Base-by-base conservation (phyloP, 2,797 vertebrate genomes). In the Luscinia megarhynchos region DNA sequence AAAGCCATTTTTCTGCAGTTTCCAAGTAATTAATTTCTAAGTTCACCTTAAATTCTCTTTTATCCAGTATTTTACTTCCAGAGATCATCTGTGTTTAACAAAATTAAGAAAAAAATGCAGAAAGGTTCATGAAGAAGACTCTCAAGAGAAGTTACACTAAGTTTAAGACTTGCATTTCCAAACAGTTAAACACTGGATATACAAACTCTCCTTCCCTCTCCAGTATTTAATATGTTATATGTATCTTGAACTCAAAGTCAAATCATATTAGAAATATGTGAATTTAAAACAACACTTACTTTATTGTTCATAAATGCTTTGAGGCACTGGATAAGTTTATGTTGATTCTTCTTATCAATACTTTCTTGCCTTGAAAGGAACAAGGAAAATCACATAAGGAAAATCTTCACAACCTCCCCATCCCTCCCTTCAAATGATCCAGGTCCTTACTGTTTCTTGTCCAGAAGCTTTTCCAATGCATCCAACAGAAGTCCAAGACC, bases 241-340 rank as follows among this genome's bases (percentile, higher is more conserved):
- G 36, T 8, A 46, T 27, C 23, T 40, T 54, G 5, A 80, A 75
- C n/a, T 34, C 32, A 50, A 41, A 38, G 11, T 12, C 38, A 12
- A 38, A 10, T 5, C 21, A 43, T 6, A 10, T 30, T 13, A 54
- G 0, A 66, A 82, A 14, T 20, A 75, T 16, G 2, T 9, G 3
- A 89, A 55, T 20, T 91, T 21, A 40, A 93, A 96, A 22, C 80
- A 73, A 21, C 27, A 97, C 98, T 97, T 97, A 99, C 99, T 98
- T 99, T 99, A 96, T 99, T 99, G 98, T 99, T 99, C 99, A 99
- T 99, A 97, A 99, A 99, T 75, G 99, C 99, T 98, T 99, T 99
- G 96, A 99, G 98, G 97, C 99, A 99, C 93, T 99, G 99, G 96
- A 99, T 99, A 51, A 99, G 98, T 97, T 99, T 99, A 97, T 99